phyloP scores from a whole-genome alignment of 2,888 invertebrate species.

The Empis livida region DNA sequence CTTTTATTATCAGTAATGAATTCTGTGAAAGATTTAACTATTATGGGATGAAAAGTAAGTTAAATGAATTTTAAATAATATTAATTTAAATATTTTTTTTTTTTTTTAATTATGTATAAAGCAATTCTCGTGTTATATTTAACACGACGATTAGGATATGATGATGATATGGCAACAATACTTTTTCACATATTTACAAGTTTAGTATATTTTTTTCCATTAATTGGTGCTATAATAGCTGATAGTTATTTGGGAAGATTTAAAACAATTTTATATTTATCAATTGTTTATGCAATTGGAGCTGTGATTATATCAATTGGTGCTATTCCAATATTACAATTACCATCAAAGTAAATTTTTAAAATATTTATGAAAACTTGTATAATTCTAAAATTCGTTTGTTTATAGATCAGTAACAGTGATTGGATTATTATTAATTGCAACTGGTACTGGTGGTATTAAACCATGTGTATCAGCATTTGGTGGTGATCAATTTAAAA shows the following conservation, averaged over 20 bases:
- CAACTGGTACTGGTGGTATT: constrained; percentile 86
- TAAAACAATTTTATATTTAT: constrained; percentile 68
- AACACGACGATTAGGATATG: constrained; percentile 58
- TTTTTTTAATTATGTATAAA: constrained; percentile 36
- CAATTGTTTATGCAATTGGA: constrained; percentile 76
- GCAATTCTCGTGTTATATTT: constrained; percentile 90
- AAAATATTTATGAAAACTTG: background rate
- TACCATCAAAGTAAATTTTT: constrained; percentile 40
- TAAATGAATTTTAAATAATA: constrained; percentile 1
- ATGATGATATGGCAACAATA: constrained; percentile 63
- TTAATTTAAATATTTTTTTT: no score
- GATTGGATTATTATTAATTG: constrained; percentile 59
- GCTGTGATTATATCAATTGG: constrained; percentile 61
- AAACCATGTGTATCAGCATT: constrained; percentile 93
- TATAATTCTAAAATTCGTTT: background rate
- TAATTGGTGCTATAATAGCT: constrained; percentile 84
- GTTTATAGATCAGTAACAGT: constrained; percentile 47
- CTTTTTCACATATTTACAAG: constrained; percentile 82
- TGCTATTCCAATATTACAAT: constrained; percentile 46
- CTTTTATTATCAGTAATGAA: constrained; percentile 91
- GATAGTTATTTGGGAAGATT: constrained; percentile 89
- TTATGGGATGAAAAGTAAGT: constrained; percentile 94
- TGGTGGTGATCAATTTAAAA: constrained; percentile 84
- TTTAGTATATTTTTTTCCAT: constrained; percentile 50
- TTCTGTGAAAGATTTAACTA: constrained; percentile 95